Percentiles rank a stretch among this genome's conserved stretches.
These are phyloP conservation scores for Caenorhabditis sp. DNA, from an alignment of 2,888 invertebrate genomes.

Conservation along the genomic window DNA sequence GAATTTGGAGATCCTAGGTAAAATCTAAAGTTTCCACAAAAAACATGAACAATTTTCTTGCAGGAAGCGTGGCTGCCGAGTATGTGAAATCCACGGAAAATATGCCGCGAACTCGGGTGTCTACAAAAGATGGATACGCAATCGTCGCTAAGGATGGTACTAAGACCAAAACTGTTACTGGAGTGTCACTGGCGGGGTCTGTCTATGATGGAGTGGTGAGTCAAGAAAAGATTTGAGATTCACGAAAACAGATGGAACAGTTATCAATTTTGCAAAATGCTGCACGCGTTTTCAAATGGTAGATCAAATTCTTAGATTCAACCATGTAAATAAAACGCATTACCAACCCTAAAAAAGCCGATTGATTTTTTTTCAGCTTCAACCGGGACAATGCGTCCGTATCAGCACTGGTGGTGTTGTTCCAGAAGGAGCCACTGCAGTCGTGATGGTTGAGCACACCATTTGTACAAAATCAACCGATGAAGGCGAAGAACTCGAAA, in stretches of 20 bases:
- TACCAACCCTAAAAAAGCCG: no score
- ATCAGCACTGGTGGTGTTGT: conserved; percentile 96
- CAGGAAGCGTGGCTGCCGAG: conserved; percentile 64
- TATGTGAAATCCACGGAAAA: conserved; percentile 56
- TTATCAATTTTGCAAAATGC: no score
- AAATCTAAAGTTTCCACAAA: background rate
- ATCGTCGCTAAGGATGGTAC: conserved; percentile 75
- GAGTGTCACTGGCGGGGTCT: conserved; percentile 69
- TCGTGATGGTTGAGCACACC: conserved; percentile 91
- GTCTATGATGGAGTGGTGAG: conserved; percentile 31
- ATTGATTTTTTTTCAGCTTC: conserved; percentile 2
- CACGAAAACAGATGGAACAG: no score
- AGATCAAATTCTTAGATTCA: no score
- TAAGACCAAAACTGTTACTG: conserved; percentile 68
- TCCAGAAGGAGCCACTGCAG: conserved; percentile 88
- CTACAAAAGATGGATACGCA: conserved; percentile 81
- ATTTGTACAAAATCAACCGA: conserved; percentile 85
- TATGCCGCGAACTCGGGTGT: conserved; percentile 71
- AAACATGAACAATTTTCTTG: background rate
- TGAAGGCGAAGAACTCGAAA: conserved; percentile 84
- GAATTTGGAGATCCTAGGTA: conserved; percentile 19
- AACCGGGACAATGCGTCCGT: conserved; percentile 85
- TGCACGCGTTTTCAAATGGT: no score
- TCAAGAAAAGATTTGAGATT: background rate
- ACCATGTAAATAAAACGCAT: no score